Evolutionary conservation across 2,888 invertebrate species (phyloP).

Genomic region (Dicyrtoma fusca): DNA sequence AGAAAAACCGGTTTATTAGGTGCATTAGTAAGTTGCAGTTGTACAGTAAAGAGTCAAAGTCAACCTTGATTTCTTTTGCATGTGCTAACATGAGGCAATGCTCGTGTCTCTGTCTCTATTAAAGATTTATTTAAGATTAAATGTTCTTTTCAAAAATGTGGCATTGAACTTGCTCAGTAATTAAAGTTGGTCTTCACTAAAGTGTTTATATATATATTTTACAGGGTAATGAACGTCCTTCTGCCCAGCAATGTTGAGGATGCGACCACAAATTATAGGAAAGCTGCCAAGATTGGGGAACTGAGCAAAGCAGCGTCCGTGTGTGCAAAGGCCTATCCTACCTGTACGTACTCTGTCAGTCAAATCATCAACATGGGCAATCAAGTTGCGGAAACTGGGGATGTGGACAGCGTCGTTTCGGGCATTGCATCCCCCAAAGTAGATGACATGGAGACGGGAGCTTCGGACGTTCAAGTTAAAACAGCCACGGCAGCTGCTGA

Average conservation of each 20-base stretch:
- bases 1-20: too few species aligned
- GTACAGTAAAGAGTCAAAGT: too few species aligned
- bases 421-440: neutral
- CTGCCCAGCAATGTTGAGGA: conserved; percentile 26
- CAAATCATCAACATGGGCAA: conserved; percentile 38
- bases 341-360: conserved; percentile 15
- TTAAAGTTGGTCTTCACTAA: neutral
- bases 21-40: too few species aligned
- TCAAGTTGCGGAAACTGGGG: conserved; percentile 18
- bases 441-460: neutral
- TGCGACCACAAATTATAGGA: conserved; percentile 34
- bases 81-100: too few species aligned
- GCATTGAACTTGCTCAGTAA: neutral
- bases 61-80: too few species aligned
- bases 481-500: neutral
- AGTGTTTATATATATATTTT: too few species aligned
- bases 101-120: too few species aligned
- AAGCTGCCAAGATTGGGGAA: conserved; percentile 36
- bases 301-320: conserved; percentile 18
- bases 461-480: neutral
- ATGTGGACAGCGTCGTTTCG: conserved; percentile 6
- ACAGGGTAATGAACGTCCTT: conserved; percentile 34
- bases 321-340: conserved; percentile 26
- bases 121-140: too few species aligned
- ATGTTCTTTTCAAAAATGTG: too few species aligned